Evolutionary conservation across 2,797 vertebrate genomes (phyloP), one percentile per base, ranked within the genome.

Genomic region (Chromis chromis): DNA sequence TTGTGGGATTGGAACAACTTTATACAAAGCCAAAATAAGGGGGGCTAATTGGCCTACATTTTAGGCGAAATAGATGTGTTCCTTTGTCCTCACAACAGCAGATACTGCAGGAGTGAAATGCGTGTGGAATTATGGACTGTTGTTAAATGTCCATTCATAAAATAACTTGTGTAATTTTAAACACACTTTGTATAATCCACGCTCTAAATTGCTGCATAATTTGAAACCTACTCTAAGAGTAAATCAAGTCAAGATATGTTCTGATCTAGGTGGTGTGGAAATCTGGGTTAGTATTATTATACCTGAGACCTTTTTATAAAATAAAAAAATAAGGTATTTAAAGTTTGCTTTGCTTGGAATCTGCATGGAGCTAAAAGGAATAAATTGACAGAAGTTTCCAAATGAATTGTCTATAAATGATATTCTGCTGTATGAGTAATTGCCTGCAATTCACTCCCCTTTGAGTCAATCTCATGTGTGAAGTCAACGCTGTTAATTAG

Each of bases 401-500:
- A 89, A 89, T 86, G 83, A 92, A 88, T 85, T 82, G 85, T 85
- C 77, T 88, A 91, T 92, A 93, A 93, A 91, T 91, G 83, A 91
- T 90, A 92, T 90, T 89, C 87, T 86, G 80, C 84, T 79, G 78
- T 87, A 88, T 91, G 86, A 92, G 89, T 93, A 92, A 93, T 93
- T 93, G 91, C 91, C 86, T 90, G 84, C 86, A 86, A 93, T 92
- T 90, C 91, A 89, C 90, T 93, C 92, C 91, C 90, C 88, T 93
- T 91, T 93, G 93, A 93, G 91, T 91, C 89, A 90, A 92, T 94
- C 90, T 94, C 93, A 92, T 92, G 93, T 93, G 92, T 92, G 91
- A 94, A 93, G 91, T 91, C 91, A 88, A 66, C 74, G 74, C 89
- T 94, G 93, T 93, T 94, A 94, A 94, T 94, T 94, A 93, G 92